Evolutionary conservation across 2,113 vertebrate genomes (phyloP).

Genomic region (Pluvianellus socialis): DNA sequence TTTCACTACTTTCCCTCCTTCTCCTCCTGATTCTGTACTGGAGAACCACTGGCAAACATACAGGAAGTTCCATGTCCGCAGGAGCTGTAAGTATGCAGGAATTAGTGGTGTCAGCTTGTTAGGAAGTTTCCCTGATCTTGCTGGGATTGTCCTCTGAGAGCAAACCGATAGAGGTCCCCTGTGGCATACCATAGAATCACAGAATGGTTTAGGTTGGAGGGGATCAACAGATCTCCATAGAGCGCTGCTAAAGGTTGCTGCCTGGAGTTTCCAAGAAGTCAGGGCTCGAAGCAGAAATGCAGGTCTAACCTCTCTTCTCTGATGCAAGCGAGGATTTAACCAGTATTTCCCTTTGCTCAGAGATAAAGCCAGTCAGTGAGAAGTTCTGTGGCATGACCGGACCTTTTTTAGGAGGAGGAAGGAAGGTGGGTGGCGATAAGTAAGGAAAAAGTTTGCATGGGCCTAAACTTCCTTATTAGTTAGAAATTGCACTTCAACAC

Average conservation of each 20-base stretch:
- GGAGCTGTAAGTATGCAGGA: not conserved
- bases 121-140: not conserved
- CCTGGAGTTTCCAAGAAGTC: not conserved
- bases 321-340: not conserved
- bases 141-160: not conserved
- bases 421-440: conserved; percentile 29
- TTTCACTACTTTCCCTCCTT: not conserved
- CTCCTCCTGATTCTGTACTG: not conserved
- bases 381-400: not conserved
- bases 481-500: conserved; percentile 29
- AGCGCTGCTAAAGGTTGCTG: not conserved
- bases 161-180: not conserved
- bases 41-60: not conserved
- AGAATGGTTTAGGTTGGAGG: no score
- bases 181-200: not conserved
- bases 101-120: not conserved
- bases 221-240: not conserved
- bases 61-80: not conserved
- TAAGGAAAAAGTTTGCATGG: conserved; percentile 40
- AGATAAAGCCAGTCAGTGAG: not conserved
- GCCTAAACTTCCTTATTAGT: conserved; percentile 44
- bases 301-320: not conserved
- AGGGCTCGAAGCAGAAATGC: not conserved
- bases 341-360: not conserved
- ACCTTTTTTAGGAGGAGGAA: conserved; percentile 33